Conservation (phyloP, 2,888 invertebrate species). For the Limnephilus auricula region DNA sequence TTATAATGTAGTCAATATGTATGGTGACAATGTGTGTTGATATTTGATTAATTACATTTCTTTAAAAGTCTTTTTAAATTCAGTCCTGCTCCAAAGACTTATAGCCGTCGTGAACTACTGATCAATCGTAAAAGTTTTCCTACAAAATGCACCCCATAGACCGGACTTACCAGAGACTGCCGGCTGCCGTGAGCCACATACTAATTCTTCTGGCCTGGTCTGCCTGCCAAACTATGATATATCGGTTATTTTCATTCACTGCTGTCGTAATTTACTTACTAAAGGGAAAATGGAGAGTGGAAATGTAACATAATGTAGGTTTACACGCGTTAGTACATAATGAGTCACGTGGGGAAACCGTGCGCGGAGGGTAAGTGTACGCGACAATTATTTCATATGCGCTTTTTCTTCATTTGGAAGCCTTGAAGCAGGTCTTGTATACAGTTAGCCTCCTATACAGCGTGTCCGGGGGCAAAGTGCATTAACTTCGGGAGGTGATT, state of each 20-base stretch:
- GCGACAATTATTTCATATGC: no score
- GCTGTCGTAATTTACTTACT: background rate
- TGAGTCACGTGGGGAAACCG: background rate
- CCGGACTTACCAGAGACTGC: background rate
- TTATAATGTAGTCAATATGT: no score
- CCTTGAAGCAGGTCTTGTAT: no score
- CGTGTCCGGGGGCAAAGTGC: no score
- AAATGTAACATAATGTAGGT: background rate
- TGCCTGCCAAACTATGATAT: background rate
- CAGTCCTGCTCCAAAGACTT: background rate
- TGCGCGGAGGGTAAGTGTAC: no score
- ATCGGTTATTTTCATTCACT: background rate
- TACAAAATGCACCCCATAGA: background rate
- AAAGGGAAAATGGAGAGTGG: background rate
- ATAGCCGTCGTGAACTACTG: background rate
- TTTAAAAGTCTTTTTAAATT: background rate
- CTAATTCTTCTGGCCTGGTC: background rate
- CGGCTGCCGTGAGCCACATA: background rate
- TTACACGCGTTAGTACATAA: background rate
- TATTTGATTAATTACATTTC: no score
- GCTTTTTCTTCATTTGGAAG: no score
- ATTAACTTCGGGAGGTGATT: no score
- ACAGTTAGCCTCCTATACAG: no score
- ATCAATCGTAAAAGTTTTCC: slow-evolving; percentile 19
- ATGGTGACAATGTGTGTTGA: no score